phyloP scores from a whole-genome alignment of 2,797 vertebrate genomes.

The Pteronotus mesoamericanus region DNA sequence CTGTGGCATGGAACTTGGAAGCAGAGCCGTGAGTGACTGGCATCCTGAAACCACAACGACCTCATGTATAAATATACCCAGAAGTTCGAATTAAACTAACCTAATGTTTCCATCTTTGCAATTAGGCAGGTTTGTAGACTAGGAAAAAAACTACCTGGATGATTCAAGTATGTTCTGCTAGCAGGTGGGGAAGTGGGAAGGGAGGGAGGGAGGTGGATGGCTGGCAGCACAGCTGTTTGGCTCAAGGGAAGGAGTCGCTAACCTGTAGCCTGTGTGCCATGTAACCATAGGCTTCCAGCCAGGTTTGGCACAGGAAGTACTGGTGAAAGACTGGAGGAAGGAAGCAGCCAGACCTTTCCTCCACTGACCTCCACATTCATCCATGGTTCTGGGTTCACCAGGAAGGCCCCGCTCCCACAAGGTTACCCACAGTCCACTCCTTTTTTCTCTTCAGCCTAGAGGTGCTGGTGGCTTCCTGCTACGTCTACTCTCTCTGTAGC shows the following conservation, averaged over 20 bases:
- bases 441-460: neutral
- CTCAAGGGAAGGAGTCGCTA: neutral
- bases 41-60: neutral
- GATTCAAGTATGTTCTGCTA: neutral
- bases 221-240: neutral
- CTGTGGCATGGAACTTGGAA: neutral
- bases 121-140: neutral
- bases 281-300: neutral
- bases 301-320: neutral
- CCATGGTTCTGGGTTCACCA: too few species aligned
- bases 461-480: neutral
- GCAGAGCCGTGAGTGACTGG: too few species aligned
- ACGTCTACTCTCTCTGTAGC: neutral
- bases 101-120: neutral
- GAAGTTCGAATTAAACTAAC: neutral
- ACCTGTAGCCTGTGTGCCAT: neutral
- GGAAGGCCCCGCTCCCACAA: neutral
- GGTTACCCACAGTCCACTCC: accelerated
- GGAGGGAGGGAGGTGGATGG: neutral
- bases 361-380: neutral
- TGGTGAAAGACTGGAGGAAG: neutral
- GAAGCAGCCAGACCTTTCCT: neutral
- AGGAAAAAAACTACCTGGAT: neutral
- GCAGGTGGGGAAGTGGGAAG: too few species aligned
- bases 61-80: neutral